These are phyloP conservation scores for Cryptoleucopteryx plumbea DNA, from an alignment of 2,113 vertebrate species.

Conservation along the genomic window DNA sequence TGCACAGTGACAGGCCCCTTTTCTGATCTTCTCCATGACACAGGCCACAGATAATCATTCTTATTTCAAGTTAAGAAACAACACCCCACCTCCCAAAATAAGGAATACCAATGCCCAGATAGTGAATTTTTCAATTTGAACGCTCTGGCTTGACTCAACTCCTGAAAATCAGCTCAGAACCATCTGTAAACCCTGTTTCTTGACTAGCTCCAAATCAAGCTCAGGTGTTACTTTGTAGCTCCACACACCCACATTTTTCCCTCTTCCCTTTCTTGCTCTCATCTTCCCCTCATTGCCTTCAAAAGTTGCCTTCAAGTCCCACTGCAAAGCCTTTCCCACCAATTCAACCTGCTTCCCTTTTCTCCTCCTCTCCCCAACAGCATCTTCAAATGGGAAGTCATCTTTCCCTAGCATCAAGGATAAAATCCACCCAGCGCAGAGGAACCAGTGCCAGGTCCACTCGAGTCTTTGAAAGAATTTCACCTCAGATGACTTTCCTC, in stretches of 20 bases:
- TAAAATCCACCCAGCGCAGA: not conserved
- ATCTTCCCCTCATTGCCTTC: not conserved
- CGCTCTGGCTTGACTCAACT: not conserved
- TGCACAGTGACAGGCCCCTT: not conserved
- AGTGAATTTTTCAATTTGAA: not conserved
- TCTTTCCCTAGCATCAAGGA: not conserved
- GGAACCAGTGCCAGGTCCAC: not conserved
- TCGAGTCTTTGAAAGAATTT: slow-evolving; percentile 32
- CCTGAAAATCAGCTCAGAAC: not conserved
- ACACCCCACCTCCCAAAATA: not conserved
- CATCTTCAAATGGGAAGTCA: not conserved
- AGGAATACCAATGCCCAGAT: not conserved
- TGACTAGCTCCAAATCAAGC: not conserved
- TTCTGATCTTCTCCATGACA: not conserved
- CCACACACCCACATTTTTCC: not conserved
- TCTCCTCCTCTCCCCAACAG: not conserved
- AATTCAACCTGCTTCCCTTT: not conserved
- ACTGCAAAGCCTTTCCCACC: not conserved
- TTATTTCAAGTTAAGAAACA: not conserved
- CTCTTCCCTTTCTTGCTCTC: not conserved
- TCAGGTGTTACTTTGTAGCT: not conserved
- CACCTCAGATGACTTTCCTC: slow-evolving; percentile 33
- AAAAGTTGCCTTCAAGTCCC: not conserved
- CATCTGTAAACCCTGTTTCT: not conserved
- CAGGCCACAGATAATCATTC: not conserved